These are phyloP conservation scores for Agrenia bidenticulata DNA, from an alignment of 2,888 invertebrate genomes.

Conservation along the genomic window DNA sequence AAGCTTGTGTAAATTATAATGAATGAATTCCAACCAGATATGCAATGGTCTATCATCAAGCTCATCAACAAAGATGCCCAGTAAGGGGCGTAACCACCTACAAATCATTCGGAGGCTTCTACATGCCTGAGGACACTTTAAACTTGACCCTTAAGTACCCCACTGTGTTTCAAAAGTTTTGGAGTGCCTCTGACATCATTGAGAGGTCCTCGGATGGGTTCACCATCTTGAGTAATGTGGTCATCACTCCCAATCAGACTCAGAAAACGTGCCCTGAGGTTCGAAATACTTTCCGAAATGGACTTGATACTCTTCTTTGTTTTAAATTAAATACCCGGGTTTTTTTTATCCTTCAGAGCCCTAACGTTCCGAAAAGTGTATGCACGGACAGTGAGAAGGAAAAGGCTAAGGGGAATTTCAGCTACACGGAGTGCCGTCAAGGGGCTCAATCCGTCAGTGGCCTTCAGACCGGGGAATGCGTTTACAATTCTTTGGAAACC, in stretches of 20 bases:
- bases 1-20: too few species aligned
- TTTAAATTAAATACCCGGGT: neutral
- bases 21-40: slow-evolving; percentile 22
- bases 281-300: neutral
- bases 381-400: slow-evolving; percentile 29
- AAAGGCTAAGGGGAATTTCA: slow-evolving; percentile 22
- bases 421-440: slow-evolving; percentile 31
- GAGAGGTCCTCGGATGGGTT: slow-evolving; percentile 44
- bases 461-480: slow-evolving; percentile 40
- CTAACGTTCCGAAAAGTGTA: slow-evolving; percentile 43
- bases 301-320: neutral
- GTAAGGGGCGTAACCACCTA: slow-evolving; percentile 45
- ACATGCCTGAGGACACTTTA: slow-evolving; percentile 39
- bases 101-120: slow-evolving; percentile 46
- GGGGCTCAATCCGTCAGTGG: slow-evolving; percentile 45
- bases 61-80: slow-evolving; percentile 43
- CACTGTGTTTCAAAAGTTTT: slow-evolving; percentile 38
- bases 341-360: slow-evolving; percentile 29
- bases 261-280: slow-evolving; percentile 44
- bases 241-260: slow-evolving; percentile 43
- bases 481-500: slow-evolving; percentile 39
- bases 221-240: slow-evolving; percentile 41
- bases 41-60: slow-evolving; percentile 46
- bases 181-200: slow-evolving; percentile 44
- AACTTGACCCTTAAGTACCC: slow-evolving; percentile 35